phyloP scores from a whole-genome alignment of 2,888 invertebrate genomes.

The Dendrolimus pini region DNA sequence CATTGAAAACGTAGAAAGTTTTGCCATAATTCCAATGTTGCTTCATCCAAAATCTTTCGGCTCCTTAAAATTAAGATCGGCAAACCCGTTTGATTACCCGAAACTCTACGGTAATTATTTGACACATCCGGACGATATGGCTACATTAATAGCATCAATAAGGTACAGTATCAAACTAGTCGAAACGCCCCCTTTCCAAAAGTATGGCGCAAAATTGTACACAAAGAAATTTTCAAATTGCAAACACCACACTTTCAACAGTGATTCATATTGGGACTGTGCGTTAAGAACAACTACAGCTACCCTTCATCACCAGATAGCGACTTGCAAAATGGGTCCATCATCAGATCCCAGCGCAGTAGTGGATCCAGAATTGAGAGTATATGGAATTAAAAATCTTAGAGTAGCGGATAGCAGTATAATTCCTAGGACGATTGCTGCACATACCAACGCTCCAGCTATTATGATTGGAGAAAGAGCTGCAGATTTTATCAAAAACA shows the following conservation, averaged over 20 bases:
- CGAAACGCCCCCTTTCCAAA: constrained; percentile 75
- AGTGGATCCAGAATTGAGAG: constrained; percentile 78
- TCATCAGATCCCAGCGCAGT: constrained; percentile 73
- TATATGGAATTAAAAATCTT: constrained; percentile 77
- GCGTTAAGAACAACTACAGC: constrained; percentile 75
- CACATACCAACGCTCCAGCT: constrained; percentile 81
- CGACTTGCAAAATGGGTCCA: constrained; percentile 84
- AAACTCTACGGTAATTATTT: constrained; percentile 85
- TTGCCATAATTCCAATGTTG: constrained; percentile 71
- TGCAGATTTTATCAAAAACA: constrained; percentile 77
- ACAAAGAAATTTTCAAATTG: constrained; percentile 75
- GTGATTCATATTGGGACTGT: constrained; percentile 83
- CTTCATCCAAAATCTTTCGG: constrained; percentile 81
- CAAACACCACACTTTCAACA: constrained; percentile 62
- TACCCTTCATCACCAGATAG: constrained; percentile 81
- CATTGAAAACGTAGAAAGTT: constrained; percentile 59
- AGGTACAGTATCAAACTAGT: constrained; percentile 72
- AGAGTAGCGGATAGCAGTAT: constrained; percentile 83
- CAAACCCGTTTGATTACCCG: constrained; percentile 80
- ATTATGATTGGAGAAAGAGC: constrained; percentile 86
- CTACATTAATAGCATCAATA: constrained; percentile 77
- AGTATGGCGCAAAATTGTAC: constrained; percentile 76
- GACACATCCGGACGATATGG: constrained; percentile 76
- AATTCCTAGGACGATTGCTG: constrained; percentile 79
- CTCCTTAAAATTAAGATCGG: constrained; percentile 76